Conservation (phyloP, 2,113 vertebrate genomes). For the Carassius auratus region DNA sequence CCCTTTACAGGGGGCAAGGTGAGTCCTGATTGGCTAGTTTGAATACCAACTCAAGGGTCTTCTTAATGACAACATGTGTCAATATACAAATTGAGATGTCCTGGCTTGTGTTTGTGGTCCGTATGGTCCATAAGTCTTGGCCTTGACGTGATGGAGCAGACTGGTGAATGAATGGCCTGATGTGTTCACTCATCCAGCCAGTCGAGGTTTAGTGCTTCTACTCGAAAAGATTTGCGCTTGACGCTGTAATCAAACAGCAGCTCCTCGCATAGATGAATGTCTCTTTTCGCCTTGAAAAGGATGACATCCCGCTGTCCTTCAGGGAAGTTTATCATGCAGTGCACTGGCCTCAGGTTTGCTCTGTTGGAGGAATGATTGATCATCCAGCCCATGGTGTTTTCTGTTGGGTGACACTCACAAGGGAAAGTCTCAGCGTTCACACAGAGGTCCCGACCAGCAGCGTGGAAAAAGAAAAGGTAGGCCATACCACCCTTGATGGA, state of each 20-base stretch:
- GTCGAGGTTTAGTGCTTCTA: neutral
- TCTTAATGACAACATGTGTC: too few species aligned
- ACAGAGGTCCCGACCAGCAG: neutral
- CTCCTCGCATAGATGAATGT: neutral
- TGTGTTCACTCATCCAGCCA: conserved; percentile 11
- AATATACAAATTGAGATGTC: too few species aligned
- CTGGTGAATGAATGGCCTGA: neutral
- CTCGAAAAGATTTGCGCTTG: neutral
- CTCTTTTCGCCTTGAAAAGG: neutral
- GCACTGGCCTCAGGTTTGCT: neutral
- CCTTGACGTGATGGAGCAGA: too few species aligned
- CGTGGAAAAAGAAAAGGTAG: neutral
- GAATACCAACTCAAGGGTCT: too few species aligned
- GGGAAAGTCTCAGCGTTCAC: conserved; percentile 3
- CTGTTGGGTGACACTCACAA: neutral
- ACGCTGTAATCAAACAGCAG: neutral
- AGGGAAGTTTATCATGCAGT: conserved; percentile 1
- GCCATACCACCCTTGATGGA: too few species aligned
- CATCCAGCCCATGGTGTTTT: neutral
- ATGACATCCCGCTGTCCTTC: neutral
- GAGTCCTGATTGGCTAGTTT: too few species aligned
- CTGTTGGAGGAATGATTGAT: conserved; percentile 12
- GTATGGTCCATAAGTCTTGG: too few species aligned
- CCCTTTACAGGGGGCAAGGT: too few species aligned
- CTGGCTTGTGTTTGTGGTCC: too few species aligned